These are phyloP conservation scores for Pongo pygmaeus DNA, from an alignment of 2,113 vertebrate species.

Conservation along the genomic window DNA sequence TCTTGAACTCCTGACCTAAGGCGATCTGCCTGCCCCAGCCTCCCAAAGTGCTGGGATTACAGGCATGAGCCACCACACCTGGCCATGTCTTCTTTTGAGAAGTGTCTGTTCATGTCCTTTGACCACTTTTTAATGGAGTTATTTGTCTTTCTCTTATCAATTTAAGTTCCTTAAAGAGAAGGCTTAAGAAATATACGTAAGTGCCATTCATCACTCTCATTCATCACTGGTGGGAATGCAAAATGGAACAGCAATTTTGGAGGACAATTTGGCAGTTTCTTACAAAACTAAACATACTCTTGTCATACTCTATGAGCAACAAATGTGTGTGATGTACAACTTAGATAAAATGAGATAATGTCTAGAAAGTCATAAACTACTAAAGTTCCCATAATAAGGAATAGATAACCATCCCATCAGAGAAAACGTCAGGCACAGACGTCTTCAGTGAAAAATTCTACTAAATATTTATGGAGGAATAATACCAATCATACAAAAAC, in stretches of 20 bases:
- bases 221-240: too few relatives aligned
- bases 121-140: too few relatives aligned
- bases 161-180: not conserved
- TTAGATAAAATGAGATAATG: not conserved
- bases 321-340: not conserved
- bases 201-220: not conserved
- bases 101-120: too few relatives aligned
- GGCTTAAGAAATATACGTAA: not conserved
- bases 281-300: too few relatives aligned
- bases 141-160: too few relatives aligned
- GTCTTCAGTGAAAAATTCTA: not conserved
- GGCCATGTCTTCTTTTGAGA: too few relatives aligned
- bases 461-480: not conserved
- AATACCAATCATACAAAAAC: not conserved
- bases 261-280: too few relatives aligned
- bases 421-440: not conserved
- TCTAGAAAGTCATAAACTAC: not conserved
- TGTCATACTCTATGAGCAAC: not conserved
- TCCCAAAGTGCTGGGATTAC: too few relatives aligned
- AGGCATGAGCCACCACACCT: accelerated
- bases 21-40: too few relatives aligned
- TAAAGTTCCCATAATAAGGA: not conserved
- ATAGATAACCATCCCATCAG: not conserved
- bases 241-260: too few relatives aligned
- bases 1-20: too few relatives aligned